A percentile compares a stretch with the other conserved stretches of the same genome.
Conservation (phyloP, 2,113 vertebrate species). For the Sinocyclocheilus maitianheensis region DNA sequence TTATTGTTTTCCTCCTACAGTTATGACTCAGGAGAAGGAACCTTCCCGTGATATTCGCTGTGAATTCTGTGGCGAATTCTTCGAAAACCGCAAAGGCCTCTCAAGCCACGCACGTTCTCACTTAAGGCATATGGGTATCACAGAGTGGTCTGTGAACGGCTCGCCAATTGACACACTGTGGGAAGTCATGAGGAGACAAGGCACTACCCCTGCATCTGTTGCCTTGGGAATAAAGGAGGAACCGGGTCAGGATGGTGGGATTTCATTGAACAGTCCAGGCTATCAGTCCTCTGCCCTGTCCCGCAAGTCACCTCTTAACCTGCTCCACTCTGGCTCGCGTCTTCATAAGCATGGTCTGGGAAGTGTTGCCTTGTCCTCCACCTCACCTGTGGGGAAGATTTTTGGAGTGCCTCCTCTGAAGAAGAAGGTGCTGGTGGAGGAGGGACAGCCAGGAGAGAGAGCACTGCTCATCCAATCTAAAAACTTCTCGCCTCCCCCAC, state of each 20-base stretch:
- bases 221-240: slow-evolving; percentile 82
- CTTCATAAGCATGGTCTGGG: slow-evolving; percentile 77
- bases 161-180: slow-evolving; percentile 92
- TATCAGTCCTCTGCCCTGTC: slow-evolving; percentile 71
- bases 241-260: slow-evolving; percentile 60
- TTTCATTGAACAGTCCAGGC: slow-evolving; percentile 67
- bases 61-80: slow-evolving; percentile 94
- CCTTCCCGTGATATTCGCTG: slow-evolving; percentile 89
- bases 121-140: slow-evolving; percentile 94
- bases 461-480: slow-evolving; percentile 64
- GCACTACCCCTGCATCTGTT: slow-evolving; percentile 51
- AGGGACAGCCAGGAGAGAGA: slow-evolving; percentile 64
- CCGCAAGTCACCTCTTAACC: slow-evolving; percentile 71
- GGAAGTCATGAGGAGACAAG: slow-evolving; percentile 88
- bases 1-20: slow-evolving; percentile 51
- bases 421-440: slow-evolving; percentile 80
- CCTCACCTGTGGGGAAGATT: slow-evolving; percentile 74
- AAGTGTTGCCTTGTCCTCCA: slow-evolving; percentile 67
- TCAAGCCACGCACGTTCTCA: slow-evolving; percentile 94
- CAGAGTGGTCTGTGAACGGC: slow-evolving; percentile 93
- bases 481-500: slow-evolving; percentile 78
- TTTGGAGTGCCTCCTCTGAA: slow-evolving; percentile 74
- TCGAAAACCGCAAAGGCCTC: slow-evolving; percentile 93
- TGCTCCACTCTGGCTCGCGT: slow-evolving; percentile 71
- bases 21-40: slow-evolving; percentile 77